Base-by-base conservation (phyloP, 2,888 invertebrate species). In the Caenorhabditis macrosperma region DNA sequence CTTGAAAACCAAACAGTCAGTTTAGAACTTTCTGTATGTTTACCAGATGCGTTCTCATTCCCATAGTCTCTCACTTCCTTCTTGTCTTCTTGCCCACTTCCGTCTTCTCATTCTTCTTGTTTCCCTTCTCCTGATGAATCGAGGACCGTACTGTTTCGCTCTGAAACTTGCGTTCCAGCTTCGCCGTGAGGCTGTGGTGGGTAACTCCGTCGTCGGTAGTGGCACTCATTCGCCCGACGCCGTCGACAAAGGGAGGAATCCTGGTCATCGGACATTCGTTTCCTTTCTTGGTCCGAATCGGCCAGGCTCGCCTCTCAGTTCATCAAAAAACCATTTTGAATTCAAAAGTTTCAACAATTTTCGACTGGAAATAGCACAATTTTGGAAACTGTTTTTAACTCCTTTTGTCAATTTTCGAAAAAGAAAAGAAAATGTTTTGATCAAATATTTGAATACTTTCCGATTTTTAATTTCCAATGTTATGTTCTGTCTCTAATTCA, bases 281-380 rank as follows among this genome's bases (percentile, higher is more conserved):
- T 44, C 26, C 30, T 24, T 38, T 41, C 9, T 69, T 69, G 69
- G 30, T 55, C 33, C 17, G 24, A 30, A 26, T 26, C n/a, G 1
- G 71, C 71, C 71, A 71, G 71, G 71, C 71, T 71, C 71, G 71
- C 71, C 71, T 71, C 71, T 35, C 71, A 71, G 59, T 61, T 60
- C 15, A 54, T 54, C 41, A 61, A 50, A 55, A 59, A 22, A 50
- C 6, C 17, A 4, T 35, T 55, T 26, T 17, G 46, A 24, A 41
- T 33, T 33, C 33, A 33, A n/a, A 57, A 30, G 1, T 48, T 48
- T 61, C 1, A 61, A 61, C 22, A 28, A 48, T 61, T 61, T 48
- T 28, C 0, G 22, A 44, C 30, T 44, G n/a, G 41, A 41, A 46
- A 41, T 33, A 33, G n/a, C 35, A 35, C 35, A 41, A 41, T 41